phyloP scores from a whole-genome alignment of 2,888 invertebrate genomes.

The Erebia aethiops region DNA sequence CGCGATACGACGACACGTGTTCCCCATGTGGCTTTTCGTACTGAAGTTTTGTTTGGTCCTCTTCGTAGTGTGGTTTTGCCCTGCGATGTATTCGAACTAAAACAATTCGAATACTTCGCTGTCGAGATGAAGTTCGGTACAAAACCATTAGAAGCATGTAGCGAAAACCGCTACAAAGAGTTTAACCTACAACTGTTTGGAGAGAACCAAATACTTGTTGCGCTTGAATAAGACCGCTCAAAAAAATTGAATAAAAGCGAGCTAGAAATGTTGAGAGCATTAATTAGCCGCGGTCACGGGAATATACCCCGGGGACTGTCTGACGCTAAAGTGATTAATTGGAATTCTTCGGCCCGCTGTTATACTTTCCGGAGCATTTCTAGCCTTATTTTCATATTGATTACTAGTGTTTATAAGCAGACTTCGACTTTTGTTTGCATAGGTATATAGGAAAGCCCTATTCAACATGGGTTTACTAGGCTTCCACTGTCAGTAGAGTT shows the following conservation, averaged over 20 bases:
- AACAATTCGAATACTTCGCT: not conserved
- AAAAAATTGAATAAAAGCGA: slow-evolving; percentile 1
- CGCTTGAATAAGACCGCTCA: slow-evolving; percentile 10
- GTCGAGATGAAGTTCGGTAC: not conserved
- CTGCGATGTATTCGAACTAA: no score
- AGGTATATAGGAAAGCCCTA: no score
- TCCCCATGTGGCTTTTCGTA: no score
- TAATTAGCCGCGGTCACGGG: slow-evolving; percentile 26
- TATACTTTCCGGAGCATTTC: slow-evolving; percentile 16
- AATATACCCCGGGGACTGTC: slow-evolving; percentile 19
- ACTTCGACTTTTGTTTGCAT: no score
- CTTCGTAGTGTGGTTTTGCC: no score
- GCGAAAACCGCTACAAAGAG: not conserved
- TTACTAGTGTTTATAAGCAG: not conserved
- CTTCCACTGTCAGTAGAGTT: no score
- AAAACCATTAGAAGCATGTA: not conserved
- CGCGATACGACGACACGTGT: no score
- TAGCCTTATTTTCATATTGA: slow-evolving; percentile 7
- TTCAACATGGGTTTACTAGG: no score
- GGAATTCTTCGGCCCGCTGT: slow-evolving; percentile 16
- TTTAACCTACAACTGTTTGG: not conserved
- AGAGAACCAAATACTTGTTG: slow-evolving; percentile 15
- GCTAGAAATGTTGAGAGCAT: slow-evolving; percentile 22
- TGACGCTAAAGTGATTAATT: slow-evolving; percentile 26
- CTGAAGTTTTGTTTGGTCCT: no score